phyloP scores from a whole-genome alignment of 2,888 invertebrate species.

The Limnephilus marmoratus region DNA sequence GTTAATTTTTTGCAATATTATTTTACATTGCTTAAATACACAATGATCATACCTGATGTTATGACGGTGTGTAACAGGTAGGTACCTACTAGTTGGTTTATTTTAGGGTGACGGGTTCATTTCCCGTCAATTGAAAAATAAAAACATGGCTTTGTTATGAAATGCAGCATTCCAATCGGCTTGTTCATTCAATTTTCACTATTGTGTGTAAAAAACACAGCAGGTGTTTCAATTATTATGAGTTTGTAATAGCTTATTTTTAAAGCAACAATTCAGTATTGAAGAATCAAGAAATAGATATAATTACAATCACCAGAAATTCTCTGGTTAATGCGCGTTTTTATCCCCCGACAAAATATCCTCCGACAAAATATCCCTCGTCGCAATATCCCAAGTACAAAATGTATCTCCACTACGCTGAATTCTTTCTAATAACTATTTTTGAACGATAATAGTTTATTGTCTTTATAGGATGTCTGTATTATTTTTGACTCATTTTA shows the following conservation, averaged over 20 bases:
- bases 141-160: background rate
- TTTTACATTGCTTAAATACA: background rate
- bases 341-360: too few species aligned
- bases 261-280: background rate
- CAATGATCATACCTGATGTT: background rate
- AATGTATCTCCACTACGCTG: too few species aligned
- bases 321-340: too few species aligned
- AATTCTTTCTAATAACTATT: too few species aligned
- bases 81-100: background rate
- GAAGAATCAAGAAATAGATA: too few species aligned
- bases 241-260: background rate
- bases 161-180: background rate
- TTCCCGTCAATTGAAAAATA: background rate
- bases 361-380: too few species aligned
- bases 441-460: too few species aligned
- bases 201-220: background rate
- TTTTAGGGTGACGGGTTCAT: background rate
- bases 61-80: too few species aligned
- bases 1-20: background rate
- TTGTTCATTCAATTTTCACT: background rate
- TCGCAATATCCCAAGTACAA: too few species aligned
- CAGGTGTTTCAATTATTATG: background rate
- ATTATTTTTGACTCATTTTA: too few species aligned
- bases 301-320: too few species aligned
- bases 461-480: too few species aligned